Evolutionary conservation across 2,888 invertebrate genomes (phyloP), one percentile per base, ranked within the genome.

Genomic region (Thymelicus sylvestris): DNA sequence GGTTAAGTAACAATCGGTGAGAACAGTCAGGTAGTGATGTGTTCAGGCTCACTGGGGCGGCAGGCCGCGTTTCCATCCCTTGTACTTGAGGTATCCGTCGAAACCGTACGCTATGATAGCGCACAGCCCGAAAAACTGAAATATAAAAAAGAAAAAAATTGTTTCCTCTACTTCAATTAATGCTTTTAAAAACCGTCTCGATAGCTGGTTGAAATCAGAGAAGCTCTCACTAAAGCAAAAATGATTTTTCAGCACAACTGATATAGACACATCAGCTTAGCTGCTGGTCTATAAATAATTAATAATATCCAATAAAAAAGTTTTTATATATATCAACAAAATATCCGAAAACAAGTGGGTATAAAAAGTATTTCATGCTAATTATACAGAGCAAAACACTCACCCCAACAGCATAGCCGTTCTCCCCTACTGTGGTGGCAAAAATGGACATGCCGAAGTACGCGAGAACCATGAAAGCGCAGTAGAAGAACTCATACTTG

Each of bases 81-180:
- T 95, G 86, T 95, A 98, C 83, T 98, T 98, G 57, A 97, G 85
- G 89, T 95, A 98, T 1, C 96, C 96, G 81, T 98, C 98, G 77
- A 95, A 95, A 1, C 95, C 97, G 85, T 98, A 98, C 0, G 95
- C 95, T 66, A 96, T 90, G 95, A 97, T 97, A 0, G 97, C 97
- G 77, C 95, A 95, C 78, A 97, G 96, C n/a, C 98, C 98, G 83
- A 98, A 98, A 87, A 98, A 97, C 98, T 98, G 93, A 47, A 95
- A 88, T 70, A 10, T n/a, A n/a, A n/a, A n/a, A n/a, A n/a, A n/a
- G n/a, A n/a, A n/a, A n/a, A n/a, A n/a, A n/a, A n/a, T n/a, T n/a
- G n/a, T n/a, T n/a, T n/a, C n/a, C n/a, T n/a, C n/a, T n/a, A n/a
- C n/a, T n/a, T n/a, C n/a, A n/a, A n/a, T n/a, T n/a, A n/a, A n/a